Base-by-base conservation (phyloP, 2,113 vertebrate species). In the Hemicordylus capensis region DNA sequence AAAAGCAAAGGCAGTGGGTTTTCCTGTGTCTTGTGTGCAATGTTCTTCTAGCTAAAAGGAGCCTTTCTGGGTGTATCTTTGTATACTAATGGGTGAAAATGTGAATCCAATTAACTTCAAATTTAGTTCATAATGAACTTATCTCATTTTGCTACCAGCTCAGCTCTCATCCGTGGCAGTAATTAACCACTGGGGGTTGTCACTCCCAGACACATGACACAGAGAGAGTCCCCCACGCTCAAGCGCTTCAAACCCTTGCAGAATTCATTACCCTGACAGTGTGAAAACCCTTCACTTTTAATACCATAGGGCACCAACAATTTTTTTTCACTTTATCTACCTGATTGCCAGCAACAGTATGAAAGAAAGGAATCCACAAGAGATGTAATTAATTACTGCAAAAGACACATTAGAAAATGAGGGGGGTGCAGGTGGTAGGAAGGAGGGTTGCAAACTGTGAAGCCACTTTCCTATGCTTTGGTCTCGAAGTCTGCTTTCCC, bases 121-220 rank as follows among this genome's bases (percentile, higher is more conserved):
- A 96, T 96, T 96, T 96, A 96, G 94, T 95, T 95, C 93, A 92
- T 97, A 96, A 97, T 96, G 95, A 96, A 96, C 95, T 96, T 95
- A 96, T 95, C 96, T 96, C 95, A 93, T 95, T 95, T 94, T 93
- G 89, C 93, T 94, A 95, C 95, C 94, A 95, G 95, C 95, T 95
- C 95, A 76, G 93, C 93, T 96, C 95, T 96, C 95, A 94, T 96
- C 88, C 76, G 80, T 95, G 95, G 96, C 96, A 96, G 96, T 97
- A 97, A 97, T 97, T 97, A 97, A 96, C 96, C 96, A 96, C 96
- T 96, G 95, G 96, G 96, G 96, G 96, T 97, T 97, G 96, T 97
- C 96, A 97, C 92, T 97, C 94, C 94, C 88, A 95, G 96, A 96
- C 93, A 96, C 93, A 96, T 96, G 96, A 96, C 95, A 95, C 66